Evolutionary conservation across 2,888 invertebrate species (phyloP), one percentile per base, ranked within the genome.

Genomic region (Ernsta delagoae): DNA sequence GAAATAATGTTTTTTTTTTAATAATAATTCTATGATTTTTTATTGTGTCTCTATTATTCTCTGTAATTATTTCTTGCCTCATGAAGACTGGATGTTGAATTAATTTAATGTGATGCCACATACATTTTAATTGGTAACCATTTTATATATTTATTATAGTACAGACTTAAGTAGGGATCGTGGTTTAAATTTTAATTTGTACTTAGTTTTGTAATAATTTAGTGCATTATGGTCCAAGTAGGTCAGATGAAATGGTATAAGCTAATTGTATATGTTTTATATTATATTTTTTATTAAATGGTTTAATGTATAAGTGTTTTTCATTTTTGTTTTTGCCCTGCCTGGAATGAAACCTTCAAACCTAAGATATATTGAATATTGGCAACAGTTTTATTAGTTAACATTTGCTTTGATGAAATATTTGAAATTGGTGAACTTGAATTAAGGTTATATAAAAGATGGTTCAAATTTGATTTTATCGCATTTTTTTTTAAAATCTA

Each of bases 281-380:
- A 85, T 81, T 24, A 81, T 82, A 9, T 83, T 82, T 56, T 79
- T 79, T 77, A 79, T 79, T 84, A 83, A 85, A 85, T 78, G 80
- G 78, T 80, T 79, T 77, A 75, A 75, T 74, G 74, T 73, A 74
- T 61, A 16, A 12, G 12, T 61, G 12, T 24, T 45, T 63, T 72
- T 73, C 56, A 61, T 65, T 68, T 53, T n/a, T n/a, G n/a, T n/a
- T n/a, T n/a, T n/a, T n/a, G n/a, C n/a, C n/a, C n/a, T n/a, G n/a
- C n/a, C n/a, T n/a, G n/a, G n/a, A n/a, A n/a, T n/a, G n/a, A n/a
- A n/a, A n/a, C n/a, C n/a, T n/a, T n/a, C n/a, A n/a, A n/a, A n/a
- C n/a, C n/a, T n/a, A n/a, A n/a, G n/a, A n/a, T n/a, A n/a, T n/a
- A n/a, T n/a, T n/a, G n/a, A n/a, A n/a, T n/a, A n/a, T n/a, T n/a